A percentile compares a stretch with the other conserved stretches of the same genome.
phyloP scores from a whole-genome alignment of 2,888 invertebrate species.

The Meganola albula region DNA sequence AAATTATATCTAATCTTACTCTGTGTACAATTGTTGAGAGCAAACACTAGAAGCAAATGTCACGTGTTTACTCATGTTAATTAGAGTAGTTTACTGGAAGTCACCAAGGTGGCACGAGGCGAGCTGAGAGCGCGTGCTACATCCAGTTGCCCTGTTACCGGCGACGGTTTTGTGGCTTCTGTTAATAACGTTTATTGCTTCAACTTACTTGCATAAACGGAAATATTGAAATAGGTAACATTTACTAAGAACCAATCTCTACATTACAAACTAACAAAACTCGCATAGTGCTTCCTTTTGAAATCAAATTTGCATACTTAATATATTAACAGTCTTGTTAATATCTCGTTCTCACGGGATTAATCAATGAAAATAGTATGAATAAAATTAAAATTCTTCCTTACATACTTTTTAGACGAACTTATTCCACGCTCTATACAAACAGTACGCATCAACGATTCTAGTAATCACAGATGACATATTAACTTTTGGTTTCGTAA shows the following conservation, averaged over 20 bases:
- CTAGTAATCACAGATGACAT: slow-evolving; percentile 4
- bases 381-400: too few relatives aligned
- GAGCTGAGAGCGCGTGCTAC: slow-evolving; percentile 26
- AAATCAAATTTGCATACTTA: too few relatives aligned
- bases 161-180: slow-evolving; percentile 54
- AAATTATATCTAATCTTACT: background rate
- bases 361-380: background rate
- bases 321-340: too few relatives aligned
- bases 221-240: slow-evolving; percentile 30
- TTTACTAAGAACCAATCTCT: slow-evolving; percentile 33
- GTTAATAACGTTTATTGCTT: slow-evolving; percentile 56
- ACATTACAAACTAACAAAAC: too few relatives aligned
- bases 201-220: slow-evolving; percentile 32
- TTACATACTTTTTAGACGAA: too few relatives aligned
- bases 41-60: background rate
- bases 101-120: slow-evolving; percentile 34
- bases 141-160: slow-evolving; percentile 9
- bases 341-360: background rate
- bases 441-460: background rate
- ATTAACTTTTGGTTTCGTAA: slow-evolving; percentile 20
- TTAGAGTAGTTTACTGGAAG: slow-evolving; percentile 18
- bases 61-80: slow-evolving; percentile 24
- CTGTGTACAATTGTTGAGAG: slow-evolving; percentile 4
- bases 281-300: too few relatives aligned
- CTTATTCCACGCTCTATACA: background rate